Evolutionary conservation across 2,888 invertebrate genomes (phyloP).

Genomic region (Dicyrtoma fusca): DNA sequence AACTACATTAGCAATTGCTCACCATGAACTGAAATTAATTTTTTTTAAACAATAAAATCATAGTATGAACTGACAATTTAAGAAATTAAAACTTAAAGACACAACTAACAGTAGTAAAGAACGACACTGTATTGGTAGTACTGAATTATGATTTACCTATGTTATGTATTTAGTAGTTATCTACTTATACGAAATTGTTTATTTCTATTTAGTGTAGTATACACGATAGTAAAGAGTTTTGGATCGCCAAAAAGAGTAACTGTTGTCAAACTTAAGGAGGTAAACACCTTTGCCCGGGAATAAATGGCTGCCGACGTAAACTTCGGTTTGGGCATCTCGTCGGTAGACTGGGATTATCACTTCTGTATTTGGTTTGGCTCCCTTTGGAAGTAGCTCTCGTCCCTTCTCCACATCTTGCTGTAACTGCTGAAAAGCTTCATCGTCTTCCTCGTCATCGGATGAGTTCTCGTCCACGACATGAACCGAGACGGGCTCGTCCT

Average conservation of each 20-base stretch:
- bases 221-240: slow-evolving; percentile 99
- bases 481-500: slow-evolving; percentile 84
- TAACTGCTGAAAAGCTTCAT: slow-evolving; percentile 65
- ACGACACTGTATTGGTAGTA: too few relatives aligned
- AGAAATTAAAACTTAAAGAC: too few relatives aligned
- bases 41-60: too few relatives aligned
- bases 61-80: too few relatives aligned
- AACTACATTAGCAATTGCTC: too few relatives aligned
- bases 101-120: too few relatives aligned
- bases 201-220: slow-evolving; percentile 79
- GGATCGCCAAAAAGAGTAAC: slow-evolving; percentile 97
- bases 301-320: slow-evolving; percentile 76
- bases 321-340: slow-evolving; percentile 92
- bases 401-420: slow-evolving; percentile 55
- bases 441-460: slow-evolving; percentile 77
- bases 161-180: too few relatives aligned
- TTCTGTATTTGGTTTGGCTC: slow-evolving; percentile 62
- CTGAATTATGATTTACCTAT: too few relatives aligned
- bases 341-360: slow-evolving; percentile 93
- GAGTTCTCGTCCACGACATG: slow-evolving; percentile 78
- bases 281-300: slow-evolving; percentile 98
- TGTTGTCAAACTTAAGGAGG: slow-evolving; percentile 98
- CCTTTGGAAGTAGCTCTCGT: slow-evolving; percentile 53
- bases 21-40: too few relatives aligned
- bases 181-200: background rate